phyloP scores from a whole-genome alignment of 2,888 invertebrate genomes.

The Perizoma affinitatum region DNA sequence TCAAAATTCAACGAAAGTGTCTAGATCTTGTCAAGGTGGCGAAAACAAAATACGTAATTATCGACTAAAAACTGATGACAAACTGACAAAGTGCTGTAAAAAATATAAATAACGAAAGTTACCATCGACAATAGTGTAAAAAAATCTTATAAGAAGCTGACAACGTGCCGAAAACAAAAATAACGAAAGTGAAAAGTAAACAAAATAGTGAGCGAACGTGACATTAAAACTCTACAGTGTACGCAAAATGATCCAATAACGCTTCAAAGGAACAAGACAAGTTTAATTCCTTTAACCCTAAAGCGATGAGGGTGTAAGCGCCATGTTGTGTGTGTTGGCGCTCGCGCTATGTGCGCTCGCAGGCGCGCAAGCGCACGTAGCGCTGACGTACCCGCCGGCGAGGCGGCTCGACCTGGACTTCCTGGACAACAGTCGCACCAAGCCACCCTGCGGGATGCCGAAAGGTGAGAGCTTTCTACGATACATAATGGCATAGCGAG shows the following conservation, averaged over 20 bases:
- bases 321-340: conserved; percentile 49
- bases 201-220: background rate
- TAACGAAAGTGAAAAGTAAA: background rate
- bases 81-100: no score
- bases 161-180: no score
- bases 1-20: background rate
- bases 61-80: background rate
- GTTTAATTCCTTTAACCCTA: conserved; percentile 2
- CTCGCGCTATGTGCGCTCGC: conserved; percentile 53
- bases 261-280: background rate
- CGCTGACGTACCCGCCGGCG: conserved; percentile 95
- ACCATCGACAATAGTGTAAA: background rate
- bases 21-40: background rate
- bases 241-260: conserved; percentile 20
- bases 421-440: conserved; percentile 94
- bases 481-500: no score
- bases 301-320: conserved; percentile 22
- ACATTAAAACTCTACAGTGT: conserved; percentile 3
- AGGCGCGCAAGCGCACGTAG: conserved; percentile 87
- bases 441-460: conserved; percentile 97
- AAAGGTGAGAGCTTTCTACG: conserved; percentile 86
- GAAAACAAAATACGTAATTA: background rate
- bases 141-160: no score
- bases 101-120: no score
- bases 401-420: conserved; percentile 95